Base-by-base conservation (phyloP, 2,797 vertebrate genomes). In the Staurois parvus region DNA sequence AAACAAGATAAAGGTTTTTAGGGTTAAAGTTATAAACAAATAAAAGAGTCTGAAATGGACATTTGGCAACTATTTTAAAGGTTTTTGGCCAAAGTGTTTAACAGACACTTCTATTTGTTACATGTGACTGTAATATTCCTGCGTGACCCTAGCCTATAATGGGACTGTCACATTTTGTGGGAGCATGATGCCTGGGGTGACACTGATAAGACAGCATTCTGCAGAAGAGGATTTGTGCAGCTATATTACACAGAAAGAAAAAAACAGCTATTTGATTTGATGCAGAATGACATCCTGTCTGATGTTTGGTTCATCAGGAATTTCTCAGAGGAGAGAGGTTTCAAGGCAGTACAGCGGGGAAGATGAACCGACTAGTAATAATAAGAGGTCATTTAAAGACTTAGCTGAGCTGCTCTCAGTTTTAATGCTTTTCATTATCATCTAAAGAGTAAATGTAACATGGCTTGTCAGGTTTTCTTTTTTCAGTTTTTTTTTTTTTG, bases 241-340 rank as follows among this genome's bases (percentile, higher is more conserved):
- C 67, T 82, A 77, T 73, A 83, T 86, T 82, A 86, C 68, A 82
- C 79, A 72, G 73, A 86, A 66, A 37, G 73, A 64, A 76, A 73
- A 81, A 85, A 76, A 40, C 48, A 56, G 56, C 85, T 74, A 37
- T 77, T 72, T 86, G 85, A 86, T 83, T 56, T 82, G 85, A 86
- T 86, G 15, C 85, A 78, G 72, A 37, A 82, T 83, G 85, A 86
- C 85, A 86, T 77, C 52, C 80, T 86, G 79, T 82, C 79, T 86
- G 66, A 72, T 72, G 73, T 66, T 74, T 56, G 62, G 81, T 83
- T 82, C 85, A 83, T 86, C 85, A 86, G 72, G 79, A 32, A 69
- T 76, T 66, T 76, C 64, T 68, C 76, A n/a, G 48, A 72, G 73
- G 83, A 78, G 83, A 59, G 30, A 80, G 72, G 77, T 68, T 85